These are phyloP conservation scores for Haliclona indistincta DNA, from an alignment of 37 sponge, comb jelly and placozoan genomes.

Conservation along the genomic window DNA sequence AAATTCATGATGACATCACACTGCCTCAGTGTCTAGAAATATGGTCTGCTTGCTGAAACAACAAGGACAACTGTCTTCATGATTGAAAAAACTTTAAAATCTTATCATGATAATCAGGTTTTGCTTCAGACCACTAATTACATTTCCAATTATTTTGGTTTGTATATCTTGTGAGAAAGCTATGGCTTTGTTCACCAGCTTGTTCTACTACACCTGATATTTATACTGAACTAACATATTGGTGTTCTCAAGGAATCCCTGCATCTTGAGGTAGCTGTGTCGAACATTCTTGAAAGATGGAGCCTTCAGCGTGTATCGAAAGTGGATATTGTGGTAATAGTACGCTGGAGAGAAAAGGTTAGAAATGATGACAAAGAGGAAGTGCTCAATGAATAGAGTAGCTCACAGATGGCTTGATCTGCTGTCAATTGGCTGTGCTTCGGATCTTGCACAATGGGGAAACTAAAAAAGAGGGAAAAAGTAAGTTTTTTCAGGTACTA, in stretches of 20 bases:
- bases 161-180: neutral
- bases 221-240: conserved; percentile 50
- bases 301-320: conserved; percentile 44
- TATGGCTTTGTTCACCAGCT: neutral
- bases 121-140: neutral
- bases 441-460: conserved; percentile 2
- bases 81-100: too few species aligned
- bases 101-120: too few species aligned
- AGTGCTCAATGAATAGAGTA: too few species aligned
- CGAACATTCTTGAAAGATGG: conserved; percentile 69
- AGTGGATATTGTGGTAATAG: conserved; percentile 80
- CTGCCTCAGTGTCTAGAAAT: too few species aligned
- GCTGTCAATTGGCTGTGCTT: conserved; percentile 2
- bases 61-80: too few species aligned
- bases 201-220: neutral
- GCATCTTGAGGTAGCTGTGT: conserved; percentile 67
- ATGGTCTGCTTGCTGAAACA: too few species aligned
- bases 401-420: too few species aligned
- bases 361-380: neutral
- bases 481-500: too few species aligned
- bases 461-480: conserved; percentile 2
- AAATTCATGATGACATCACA: too few species aligned
- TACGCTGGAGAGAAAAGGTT: conserved; percentile 47
- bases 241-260: conserved; percentile 66
- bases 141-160: neutral